phyloP scores from a whole-genome alignment of 2,888 invertebrate genomes.

The Cosmia pyralina region DNA sequence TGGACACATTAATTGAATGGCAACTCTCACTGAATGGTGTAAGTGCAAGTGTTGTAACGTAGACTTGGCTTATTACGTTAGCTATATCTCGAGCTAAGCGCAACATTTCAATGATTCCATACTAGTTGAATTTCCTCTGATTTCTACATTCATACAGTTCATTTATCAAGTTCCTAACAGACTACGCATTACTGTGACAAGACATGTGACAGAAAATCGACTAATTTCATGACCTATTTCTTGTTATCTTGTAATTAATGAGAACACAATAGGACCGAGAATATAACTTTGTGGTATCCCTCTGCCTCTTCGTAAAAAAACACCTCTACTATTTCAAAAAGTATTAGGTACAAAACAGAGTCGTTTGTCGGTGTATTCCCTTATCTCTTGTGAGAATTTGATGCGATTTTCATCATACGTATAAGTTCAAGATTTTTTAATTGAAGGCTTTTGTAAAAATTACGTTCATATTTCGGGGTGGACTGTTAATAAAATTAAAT shows the following conservation, averaged over 20 bases:
- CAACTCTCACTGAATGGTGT: slow-evolving; percentile 36
- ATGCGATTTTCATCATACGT: neutral
- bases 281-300: slow-evolving; percentile 8
- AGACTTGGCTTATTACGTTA: slow-evolving; percentile 37
- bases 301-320: neutral
- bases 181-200: neutral
- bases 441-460: neutral
- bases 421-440: neutral
- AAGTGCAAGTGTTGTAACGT: slow-evolving; percentile 35
- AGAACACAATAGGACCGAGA: neutral
- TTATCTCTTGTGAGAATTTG: neutral
- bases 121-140: slow-evolving; percentile 41
- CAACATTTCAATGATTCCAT: slow-evolving; percentile 51
- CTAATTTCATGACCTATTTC: neutral
- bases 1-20: slow-evolving; percentile 14
- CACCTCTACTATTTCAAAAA: neutral
- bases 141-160: slow-evolving; percentile 35
- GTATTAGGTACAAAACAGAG: neutral
- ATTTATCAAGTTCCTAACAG: slow-evolving; percentile 15
- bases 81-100: slow-evolving; percentile 30
- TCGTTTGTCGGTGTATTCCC: neutral
- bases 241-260: too few species aligned
- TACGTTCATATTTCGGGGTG: neutral
- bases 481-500: too few species aligned
- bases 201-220: neutral